phyloP scores from a whole-genome alignment of 1,140 invertebrate species.

The Parasteatoda tepidariorum region DNA sequence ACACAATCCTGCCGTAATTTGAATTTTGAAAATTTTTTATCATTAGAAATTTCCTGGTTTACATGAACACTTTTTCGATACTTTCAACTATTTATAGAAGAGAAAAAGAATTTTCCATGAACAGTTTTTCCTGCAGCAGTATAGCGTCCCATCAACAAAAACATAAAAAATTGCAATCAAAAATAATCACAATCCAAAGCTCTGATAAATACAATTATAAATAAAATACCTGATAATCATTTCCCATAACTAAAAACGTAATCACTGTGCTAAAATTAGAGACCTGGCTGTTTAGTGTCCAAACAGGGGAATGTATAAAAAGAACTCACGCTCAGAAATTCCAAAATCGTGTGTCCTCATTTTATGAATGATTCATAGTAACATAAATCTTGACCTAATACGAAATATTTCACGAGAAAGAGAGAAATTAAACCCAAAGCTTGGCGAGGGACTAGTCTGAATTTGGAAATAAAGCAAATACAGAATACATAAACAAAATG shows the following conservation, averaged over 20 bases:
- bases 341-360: background rate
- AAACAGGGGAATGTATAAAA: too few relatives aligned
- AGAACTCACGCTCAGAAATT: background rate
- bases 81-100: too few relatives aligned
- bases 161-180: background rate
- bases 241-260: conserved; percentile 1
- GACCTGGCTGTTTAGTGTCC: too few relatives aligned
- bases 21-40: too few relatives aligned
- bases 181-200: background rate
- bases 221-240: conserved; percentile 3
- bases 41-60: too few relatives aligned
- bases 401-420: background rate
- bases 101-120: too few relatives aligned
- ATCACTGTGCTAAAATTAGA: too few relatives aligned
- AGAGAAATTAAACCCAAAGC: background rate
- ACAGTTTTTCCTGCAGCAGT: too few relatives aligned
- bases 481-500: background rate
- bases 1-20: too few relatives aligned
- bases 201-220: background rate
- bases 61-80: too few relatives aligned
- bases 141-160: too few relatives aligned
- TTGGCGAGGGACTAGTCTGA: background rate
- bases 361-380: conserved; percentile 2
- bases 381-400: background rate
- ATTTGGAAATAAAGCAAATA: background rate